Evolutionary conservation across 2,888 invertebrate species (phyloP), one percentile per base, ranked within the genome.

Genomic region (Mycogona germanica): DNA sequence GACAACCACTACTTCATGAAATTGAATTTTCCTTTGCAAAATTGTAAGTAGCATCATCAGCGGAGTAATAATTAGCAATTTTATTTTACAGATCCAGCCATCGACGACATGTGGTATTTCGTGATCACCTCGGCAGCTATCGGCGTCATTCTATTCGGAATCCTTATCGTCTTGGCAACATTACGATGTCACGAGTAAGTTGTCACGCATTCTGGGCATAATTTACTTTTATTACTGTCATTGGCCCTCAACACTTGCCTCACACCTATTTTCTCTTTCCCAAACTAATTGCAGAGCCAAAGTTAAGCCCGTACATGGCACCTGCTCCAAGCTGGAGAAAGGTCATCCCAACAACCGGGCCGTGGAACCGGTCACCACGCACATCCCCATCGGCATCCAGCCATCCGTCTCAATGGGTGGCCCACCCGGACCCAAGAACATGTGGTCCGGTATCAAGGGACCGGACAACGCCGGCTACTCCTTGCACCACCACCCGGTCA

Each of bases 91-190:
- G 53, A 53, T 47, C 53, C 53, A n/a, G 47, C 23, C 14, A 37
- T 53, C n/a, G 45, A 45, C 44, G 57, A 57, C 37, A 48, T 51
- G 42, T 57, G 52, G 49, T 57, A 57, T 26, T 57, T 57, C 42
- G 51, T 51, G 5, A 46, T 57, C 32, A 40, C 55, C 35, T 55
- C 57, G 19, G 55, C 55, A 21, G 57, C 47, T 29, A 28, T 57
- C 26, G 53, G 55, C 2, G 51, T 49, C 19, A 47, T 57, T 17
- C 45, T 57, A n/a, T 28, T 55, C 30, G 50, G 44, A n/a, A 44
- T 57, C 19, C 46, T 57, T 23, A 32, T 55, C 40, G 44, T 55
- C 5, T 35, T 55, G 21, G 52, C 51, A 6, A 38, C 51, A 26
- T 42, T 57, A 6, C 19, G 57, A 30, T 53, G 53, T 29, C 45